Conservation (phyloP, 1,140 invertebrate species). For the Drosophila melanica region DNA sequence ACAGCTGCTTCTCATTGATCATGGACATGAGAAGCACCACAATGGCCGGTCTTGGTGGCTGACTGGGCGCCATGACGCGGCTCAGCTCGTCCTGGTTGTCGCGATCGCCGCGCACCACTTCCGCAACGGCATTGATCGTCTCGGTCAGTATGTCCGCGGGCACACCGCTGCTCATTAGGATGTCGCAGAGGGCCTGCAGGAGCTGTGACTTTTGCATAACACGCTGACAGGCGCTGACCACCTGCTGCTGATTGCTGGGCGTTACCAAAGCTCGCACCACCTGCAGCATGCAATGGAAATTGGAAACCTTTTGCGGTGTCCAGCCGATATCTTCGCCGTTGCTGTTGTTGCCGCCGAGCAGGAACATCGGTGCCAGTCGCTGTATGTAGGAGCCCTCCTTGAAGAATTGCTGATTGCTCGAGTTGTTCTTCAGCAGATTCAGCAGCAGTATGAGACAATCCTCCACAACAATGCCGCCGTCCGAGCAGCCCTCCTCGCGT, state of each 20-base stretch:
- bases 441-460: slow-evolving; percentile 98
- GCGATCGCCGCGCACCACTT: slow-evolving; percentile 95
- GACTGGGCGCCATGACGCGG: slow-evolving; percentile 95
- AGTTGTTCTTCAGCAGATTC: slow-evolving; percentile 97
- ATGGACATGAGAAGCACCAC: slow-evolving; percentile 98
- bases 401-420: slow-evolving; percentile 99
- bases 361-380: slow-evolving; percentile 94
- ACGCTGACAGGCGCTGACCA: slow-evolving; percentile 92
- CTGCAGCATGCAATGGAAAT: slow-evolving; percentile 95
- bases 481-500: slow-evolving; percentile 94
- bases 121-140: slow-evolving; percentile 97
- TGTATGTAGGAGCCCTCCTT: slow-evolving; percentile 98
- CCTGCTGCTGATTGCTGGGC: slow-evolving; percentile 92
- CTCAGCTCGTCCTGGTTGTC: slow-evolving; percentile 97
- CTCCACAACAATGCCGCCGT: slow-evolving; percentile 99
- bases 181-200: slow-evolving; percentile 92
- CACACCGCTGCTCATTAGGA: slow-evolving; percentile 97
- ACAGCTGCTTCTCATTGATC: slow-evolving; percentile 99
- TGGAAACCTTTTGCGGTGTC: slow-evolving; percentile 97
- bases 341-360: slow-evolving; percentile 84
- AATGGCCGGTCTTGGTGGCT: slow-evolving; percentile 95
- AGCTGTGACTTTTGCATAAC: slow-evolving; percentile 93
- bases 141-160: slow-evolving; percentile 98
- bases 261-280: slow-evolving; percentile 95
- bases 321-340: slow-evolving; percentile 91